A percentile compares a stretch with the other conserved stretches of the same genome.
Evolutionary conservation across 1,140 invertebrate genomes (phyloP).

Genomic region (Adelges cooleyi): DNA sequence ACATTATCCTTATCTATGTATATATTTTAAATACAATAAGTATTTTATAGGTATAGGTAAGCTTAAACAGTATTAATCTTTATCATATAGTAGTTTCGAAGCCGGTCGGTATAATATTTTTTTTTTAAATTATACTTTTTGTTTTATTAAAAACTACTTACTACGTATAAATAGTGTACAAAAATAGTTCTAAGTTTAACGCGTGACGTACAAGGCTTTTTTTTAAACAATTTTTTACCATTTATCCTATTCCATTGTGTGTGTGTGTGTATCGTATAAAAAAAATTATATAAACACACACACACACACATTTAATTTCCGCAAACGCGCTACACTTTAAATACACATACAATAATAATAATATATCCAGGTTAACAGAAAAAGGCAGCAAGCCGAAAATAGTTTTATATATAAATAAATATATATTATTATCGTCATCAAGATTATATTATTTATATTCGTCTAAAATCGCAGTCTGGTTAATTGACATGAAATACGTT

Average conservation of each 20-base stretch:
- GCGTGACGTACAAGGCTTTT: constrained; percentile 6
- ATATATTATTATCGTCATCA: background rate
- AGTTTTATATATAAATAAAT: too few relatives aligned
- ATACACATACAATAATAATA: background rate
- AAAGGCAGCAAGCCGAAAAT: constrained; percentile 6
- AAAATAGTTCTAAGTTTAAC: constrained; percentile 19
- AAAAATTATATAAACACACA: too few relatives aligned
- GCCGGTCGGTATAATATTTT: background rate
- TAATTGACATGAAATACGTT: constrained; percentile 25
- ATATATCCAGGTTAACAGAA: background rate
- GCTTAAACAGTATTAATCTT: too few relatives aligned
- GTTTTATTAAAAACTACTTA: background rate
- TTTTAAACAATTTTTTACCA: background rate
- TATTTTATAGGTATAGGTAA: too few relatives aligned
- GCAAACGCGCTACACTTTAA: too few relatives aligned
- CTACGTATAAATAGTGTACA: constrained; percentile 18
- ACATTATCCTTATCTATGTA: too few relatives aligned
- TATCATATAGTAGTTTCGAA: too few relatives aligned
- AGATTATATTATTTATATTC: background rate
- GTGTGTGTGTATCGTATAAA: too few relatives aligned
- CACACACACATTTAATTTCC: too few relatives aligned
- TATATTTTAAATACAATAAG: too few relatives aligned
- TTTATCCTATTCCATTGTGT: background rate
- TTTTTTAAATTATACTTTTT: too few relatives aligned
- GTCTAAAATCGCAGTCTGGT: constrained; percentile 26